Percentiles rank a stretch among this genome's conserved stretches.
Conservation (phyloP, 1,140 invertebrate genomes). For the Andrena cerasifolii region DNA sequence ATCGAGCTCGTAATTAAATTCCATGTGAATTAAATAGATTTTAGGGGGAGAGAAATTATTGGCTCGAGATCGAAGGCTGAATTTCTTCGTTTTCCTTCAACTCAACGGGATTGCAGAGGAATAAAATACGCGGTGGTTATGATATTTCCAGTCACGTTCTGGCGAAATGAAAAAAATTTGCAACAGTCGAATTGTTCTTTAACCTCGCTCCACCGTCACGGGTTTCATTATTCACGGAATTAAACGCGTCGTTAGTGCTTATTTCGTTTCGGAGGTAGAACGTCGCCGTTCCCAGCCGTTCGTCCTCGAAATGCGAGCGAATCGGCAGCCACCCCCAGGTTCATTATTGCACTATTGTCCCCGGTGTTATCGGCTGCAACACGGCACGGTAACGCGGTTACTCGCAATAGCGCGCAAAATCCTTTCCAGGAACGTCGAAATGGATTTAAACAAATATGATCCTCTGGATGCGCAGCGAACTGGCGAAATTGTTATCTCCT, state of each 20-base stretch:
- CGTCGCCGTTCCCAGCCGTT: background rate
- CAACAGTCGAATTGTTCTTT: too few species aligned
- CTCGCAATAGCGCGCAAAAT: background rate
- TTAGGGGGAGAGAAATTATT: too few species aligned
- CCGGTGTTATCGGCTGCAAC: conserved; percentile 13
- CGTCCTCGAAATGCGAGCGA: background rate
- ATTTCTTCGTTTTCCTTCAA: too few species aligned
- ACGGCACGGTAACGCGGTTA: conserved; percentile 16
- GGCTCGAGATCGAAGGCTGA: too few species aligned
- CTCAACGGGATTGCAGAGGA: background rate
- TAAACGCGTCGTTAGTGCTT: conserved; percentile 20
- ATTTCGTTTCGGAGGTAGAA: conserved; percentile 1
- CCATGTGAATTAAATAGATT: background rate
- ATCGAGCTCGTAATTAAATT: background rate
- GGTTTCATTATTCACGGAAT: conserved; percentile 10
- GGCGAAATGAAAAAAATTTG: too few species aligned
- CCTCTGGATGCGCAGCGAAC: background rate
- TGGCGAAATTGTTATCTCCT: background rate
- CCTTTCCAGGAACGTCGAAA: background rate
- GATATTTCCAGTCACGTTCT: background rate
- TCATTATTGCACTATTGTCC: conserved; percentile 27
- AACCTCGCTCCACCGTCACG: background rate
- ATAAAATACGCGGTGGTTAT: background rate
- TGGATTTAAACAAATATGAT: conserved; percentile 25
- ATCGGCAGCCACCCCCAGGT: background rate